These are phyloP conservation scores for Netelia melanura DNA, from an alignment of 2,888 invertebrate species.

Conservation along the genomic window DNA sequence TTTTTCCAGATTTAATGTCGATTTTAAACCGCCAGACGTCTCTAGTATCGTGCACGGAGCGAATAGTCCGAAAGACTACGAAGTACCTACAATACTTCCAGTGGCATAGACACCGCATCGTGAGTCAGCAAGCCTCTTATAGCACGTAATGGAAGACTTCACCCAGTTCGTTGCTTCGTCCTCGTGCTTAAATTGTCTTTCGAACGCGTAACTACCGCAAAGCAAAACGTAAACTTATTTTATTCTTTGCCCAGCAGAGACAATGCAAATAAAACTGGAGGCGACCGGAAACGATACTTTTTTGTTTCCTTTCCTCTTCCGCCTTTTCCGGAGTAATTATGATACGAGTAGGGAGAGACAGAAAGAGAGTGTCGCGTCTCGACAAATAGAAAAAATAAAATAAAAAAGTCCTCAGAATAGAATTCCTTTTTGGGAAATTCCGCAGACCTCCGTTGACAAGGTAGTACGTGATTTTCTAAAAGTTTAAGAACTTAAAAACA, in stretches of 20 bases:
- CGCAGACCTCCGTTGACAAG: too few relatives aligned
- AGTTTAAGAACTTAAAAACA: too few relatives aligned
- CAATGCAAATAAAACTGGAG: constrained; percentile 17
- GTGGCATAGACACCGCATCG: neutral
- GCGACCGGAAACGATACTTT: constrained; percentile 38
- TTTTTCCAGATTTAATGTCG: too few relatives aligned
- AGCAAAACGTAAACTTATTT: constrained; percentile 21
- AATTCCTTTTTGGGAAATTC: too few relatives aligned
- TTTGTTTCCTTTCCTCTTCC: neutral
- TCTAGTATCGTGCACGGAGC: constrained; percentile 91
- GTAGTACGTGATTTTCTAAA: too few relatives aligned
- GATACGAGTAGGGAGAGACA: constrained; percentile 11
- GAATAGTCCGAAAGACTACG: neutral
- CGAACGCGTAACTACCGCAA: constrained; percentile 18
- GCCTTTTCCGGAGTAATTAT: constrained; percentile 41
- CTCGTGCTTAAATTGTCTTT: constrained; percentile 15
- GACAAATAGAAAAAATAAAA: too few relatives aligned
- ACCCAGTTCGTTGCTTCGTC: constrained; percentile 54
- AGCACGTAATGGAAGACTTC: constrained; percentile 31
- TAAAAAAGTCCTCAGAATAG: too few relatives aligned
- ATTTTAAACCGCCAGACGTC: constrained; percentile 96
- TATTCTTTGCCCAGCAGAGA: constrained; percentile 4
- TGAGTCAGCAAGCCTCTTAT: constrained; percentile 42
- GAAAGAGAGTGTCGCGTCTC: too few relatives aligned
- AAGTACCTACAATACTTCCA: too few relatives aligned